Evolutionary conservation across 1,140 invertebrate genomes (phyloP).

Genomic region (Yoshiicerus persimilis): DNA sequence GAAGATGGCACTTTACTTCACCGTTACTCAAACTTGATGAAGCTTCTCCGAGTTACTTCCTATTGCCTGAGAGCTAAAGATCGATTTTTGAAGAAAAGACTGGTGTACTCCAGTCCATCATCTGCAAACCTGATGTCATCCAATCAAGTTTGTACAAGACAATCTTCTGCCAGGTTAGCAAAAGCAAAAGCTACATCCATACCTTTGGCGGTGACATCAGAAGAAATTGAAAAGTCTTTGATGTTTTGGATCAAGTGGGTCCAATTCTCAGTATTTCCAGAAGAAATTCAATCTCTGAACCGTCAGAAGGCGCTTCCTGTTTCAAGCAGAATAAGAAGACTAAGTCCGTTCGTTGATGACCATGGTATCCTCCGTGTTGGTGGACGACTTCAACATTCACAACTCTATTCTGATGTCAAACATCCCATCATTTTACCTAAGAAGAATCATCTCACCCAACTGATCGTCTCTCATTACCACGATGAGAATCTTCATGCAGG

Average conservation of each 20-base stretch:
- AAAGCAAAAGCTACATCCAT: too few relatives aligned
- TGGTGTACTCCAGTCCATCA: too few relatives aligned
- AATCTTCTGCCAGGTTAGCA: too few relatives aligned
- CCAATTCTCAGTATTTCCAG: too few relatives aligned
- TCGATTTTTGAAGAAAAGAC: too few relatives aligned
- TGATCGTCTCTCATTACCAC: slow-evolving; percentile 53
- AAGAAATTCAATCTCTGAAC: too few relatives aligned
- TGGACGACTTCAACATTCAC: neutral
- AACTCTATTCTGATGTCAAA: neutral
- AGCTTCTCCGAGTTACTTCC: neutral
- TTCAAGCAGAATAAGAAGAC: neutral
- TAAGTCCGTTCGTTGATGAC: neutral
- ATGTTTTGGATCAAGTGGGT: too few relatives aligned
- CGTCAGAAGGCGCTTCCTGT: neutral
- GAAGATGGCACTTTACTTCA: neutral
- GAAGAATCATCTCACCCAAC: slow-evolving; percentile 46
- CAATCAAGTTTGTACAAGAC: too few relatives aligned
- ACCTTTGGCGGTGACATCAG: too few relatives aligned
- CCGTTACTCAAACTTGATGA: neutral
- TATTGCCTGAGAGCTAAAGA: too few relatives aligned
- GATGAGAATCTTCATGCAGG: slow-evolving; percentile 51
- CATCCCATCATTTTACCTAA: neutral
- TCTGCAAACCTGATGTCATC: too few relatives aligned
- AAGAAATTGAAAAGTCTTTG: too few relatives aligned
- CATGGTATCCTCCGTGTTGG: neutral